Base-by-base conservation (phyloP, 2,797 vertebrate genomes). In the Falco columbarius region DNA sequence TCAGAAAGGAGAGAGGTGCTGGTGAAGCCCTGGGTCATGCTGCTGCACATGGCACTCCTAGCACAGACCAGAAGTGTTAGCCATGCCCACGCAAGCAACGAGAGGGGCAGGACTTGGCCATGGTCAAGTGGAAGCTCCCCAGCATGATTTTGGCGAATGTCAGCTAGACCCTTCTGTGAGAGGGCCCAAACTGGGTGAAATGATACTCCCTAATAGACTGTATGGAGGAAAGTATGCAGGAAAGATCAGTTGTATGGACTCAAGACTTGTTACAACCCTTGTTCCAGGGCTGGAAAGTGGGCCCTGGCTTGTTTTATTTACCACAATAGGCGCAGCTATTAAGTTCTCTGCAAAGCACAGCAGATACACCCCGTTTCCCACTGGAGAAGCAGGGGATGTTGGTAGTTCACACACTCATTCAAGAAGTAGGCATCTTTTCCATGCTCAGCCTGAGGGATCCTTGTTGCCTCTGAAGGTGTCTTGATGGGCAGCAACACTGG, bases 361-460 rank as follows among this genome's bases (percentile, higher is more conserved):
- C 29, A 80, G 19, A 46, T 13, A 24, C 0, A 0, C 21, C 66
- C 3, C 1, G 55, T 66, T 86, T 8, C 19, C 8, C 22, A 62
- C 59, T 71, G 15, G 32, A 91, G 84, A 86, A 81, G 56, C 40
- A 38, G 5, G 2, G 12, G 6, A 1, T 72, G 8, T 72, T 72
- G 20, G 15, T 61, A 68, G 26, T 32, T 56, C 52, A 36, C 29
- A 52, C 7, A 67, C 14, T 32, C 17, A 16, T 79, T 72, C 29
- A 65, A 13, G 36, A 84, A 72, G 54, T 30, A 59, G n/a, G 14
- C 4, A 6, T 29, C 27, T 79, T 73, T 87, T 81, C 14, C 30
- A 32, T n/a, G n/a, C n/a, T 93, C 14, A 54, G 21, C n/a, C n/a
- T 67, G 34, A 71, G n/a, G 46, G 42, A 75, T 42, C 18, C 23